Percentiles rank a stretch among this genome's conserved stretches.
Conservation (phyloP, 2,113 vertebrate genomes). For the Danionella cerebrum region DNA sequence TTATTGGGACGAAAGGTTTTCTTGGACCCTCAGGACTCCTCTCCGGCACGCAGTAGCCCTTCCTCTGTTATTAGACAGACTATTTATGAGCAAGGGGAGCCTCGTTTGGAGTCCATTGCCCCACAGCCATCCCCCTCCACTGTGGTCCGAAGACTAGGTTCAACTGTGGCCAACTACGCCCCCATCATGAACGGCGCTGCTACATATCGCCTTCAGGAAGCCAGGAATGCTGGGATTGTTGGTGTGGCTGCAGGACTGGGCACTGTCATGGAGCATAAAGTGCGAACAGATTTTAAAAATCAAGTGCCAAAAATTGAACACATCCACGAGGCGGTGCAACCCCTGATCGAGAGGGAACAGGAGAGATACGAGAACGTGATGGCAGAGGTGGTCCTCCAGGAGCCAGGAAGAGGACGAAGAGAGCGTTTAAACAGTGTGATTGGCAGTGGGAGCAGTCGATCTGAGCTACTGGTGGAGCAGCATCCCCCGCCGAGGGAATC, state of each 20-base stretch:
- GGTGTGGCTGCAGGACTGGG: slow-evolving; percentile 53
- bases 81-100: slow-evolving; percentile 67
- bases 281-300: slow-evolving; percentile 61
- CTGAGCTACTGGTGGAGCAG: slow-evolving; percentile 56
- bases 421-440: slow-evolving; percentile 55
- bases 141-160: slow-evolving; percentile 52
- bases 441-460: slow-evolving; percentile 52
- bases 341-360: slow-evolving; percentile 45
- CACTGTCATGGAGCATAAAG: slow-evolving; percentile 49
- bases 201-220: slow-evolving; percentile 48
- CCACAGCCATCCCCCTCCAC: slow-evolving; percentile 56
- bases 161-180: slow-evolving; percentile 57
- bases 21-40: slow-evolving; percentile 73
- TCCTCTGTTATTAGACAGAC: slow-evolving; percentile 69
- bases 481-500: slow-evolving; percentile 53
- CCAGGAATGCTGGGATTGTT: slow-evolving; percentile 39
- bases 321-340: slow-evolving; percentile 63
- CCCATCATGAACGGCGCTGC: slow-evolving; percentile 60
- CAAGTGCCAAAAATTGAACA: slow-evolving; percentile 71
- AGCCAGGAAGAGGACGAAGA: slow-evolving; percentile 39
- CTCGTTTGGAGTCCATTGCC: slow-evolving; percentile 47
- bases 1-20: slow-evolving; percentile 86
- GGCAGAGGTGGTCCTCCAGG: slow-evolving; percentile 66
- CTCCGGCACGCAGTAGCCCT: slow-evolving; percentile 48
- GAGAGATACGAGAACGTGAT: slow-evolving; percentile 56